These are phyloP conservation scores for Pseudomyrmex cubaensis DNA, from an alignment of 1,140 invertebrate species.

Conservation along the genomic window DNA sequence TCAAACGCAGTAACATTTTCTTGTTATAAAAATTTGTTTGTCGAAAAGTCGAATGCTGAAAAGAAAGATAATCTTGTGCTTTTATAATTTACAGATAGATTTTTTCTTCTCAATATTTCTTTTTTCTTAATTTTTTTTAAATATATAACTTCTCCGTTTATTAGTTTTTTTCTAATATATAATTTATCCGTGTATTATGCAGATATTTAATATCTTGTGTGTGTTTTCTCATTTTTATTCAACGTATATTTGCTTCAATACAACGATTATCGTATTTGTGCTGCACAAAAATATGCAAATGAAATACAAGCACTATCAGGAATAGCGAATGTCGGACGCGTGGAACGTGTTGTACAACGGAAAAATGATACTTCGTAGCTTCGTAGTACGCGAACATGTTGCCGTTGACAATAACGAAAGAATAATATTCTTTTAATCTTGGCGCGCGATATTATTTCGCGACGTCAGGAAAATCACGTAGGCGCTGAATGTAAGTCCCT, in stretches of 20 bases:
- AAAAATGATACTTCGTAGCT: slow-evolving; percentile 35
- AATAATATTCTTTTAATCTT: slow-evolving; percentile 43
- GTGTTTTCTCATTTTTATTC: background rate
- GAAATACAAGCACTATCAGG: slow-evolving; percentile 34
- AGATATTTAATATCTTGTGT: background rate
- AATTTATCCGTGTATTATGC: background rate
- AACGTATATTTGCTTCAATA: background rate
- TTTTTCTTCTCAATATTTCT: too few relatives aligned
- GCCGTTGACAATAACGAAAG: slow-evolving; percentile 16
- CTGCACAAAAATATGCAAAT: slow-evolving; percentile 29
- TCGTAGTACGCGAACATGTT: slow-evolving; percentile 7
- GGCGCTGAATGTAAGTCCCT: slow-evolving; percentile 27
- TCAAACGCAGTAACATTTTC: too few relatives aligned
- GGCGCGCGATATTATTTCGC: background rate
- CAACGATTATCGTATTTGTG: slow-evolving; percentile 10
- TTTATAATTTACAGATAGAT: too few relatives aligned
- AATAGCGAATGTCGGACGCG: slow-evolving; percentile 8
- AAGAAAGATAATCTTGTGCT: too few relatives aligned
- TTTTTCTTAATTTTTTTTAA: background rate
- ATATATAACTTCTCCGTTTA: background rate
- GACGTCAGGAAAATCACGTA: slow-evolving; percentile 21
- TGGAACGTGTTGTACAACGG: background rate
- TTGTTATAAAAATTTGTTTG: too few relatives aligned
- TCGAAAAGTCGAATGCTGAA: too few relatives aligned
- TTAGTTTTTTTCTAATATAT: slow-evolving; percentile 1